phyloP scores from a whole-genome alignment of 2,113 vertebrate species.

The Platichthys flesus region DNA sequence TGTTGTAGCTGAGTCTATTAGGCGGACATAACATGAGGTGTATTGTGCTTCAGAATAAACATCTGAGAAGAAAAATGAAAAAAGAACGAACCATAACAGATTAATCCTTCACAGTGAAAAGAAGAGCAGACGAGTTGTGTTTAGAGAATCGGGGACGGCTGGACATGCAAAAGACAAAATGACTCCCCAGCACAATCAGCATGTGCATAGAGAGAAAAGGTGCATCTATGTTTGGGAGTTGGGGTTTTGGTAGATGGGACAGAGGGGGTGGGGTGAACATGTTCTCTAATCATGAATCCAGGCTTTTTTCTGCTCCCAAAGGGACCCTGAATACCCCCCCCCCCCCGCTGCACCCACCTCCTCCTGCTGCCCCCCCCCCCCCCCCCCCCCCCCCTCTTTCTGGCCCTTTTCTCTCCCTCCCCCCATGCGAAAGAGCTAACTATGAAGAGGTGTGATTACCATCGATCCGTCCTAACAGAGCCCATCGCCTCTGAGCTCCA shows the following conservation, averaged over 20 bases:
- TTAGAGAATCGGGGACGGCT: neutral
- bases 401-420: constrained; percentile 34
- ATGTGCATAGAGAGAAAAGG: neutral
- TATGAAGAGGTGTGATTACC: constrained; percentile 68
- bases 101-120: neutral
- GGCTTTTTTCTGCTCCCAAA: constrained; percentile 51
- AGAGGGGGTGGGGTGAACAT: constrained; percentile 26
- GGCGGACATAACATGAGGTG: constrained; percentile 7
- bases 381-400: neutral
- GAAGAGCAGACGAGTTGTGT: neutral
- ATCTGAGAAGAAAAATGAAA: constrained; percentile 16
- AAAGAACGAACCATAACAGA: neutral
- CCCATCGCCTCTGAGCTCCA: constrained; percentile 54
- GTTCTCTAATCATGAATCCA: constrained; percentile 58
- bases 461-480: constrained; percentile 72
- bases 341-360: neutral
- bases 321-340: constrained; percentile 18
- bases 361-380: neutral
- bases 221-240: constrained; percentile 31
- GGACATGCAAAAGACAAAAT: neutral
- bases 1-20: constrained; percentile 22
- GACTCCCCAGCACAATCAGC: neutral
- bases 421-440: constrained; percentile 40
- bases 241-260: neutral
- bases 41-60: neutral